phyloP scores from a whole-genome alignment of 2,888 invertebrate species.

The Rugalucina vietnamica region DNA sequence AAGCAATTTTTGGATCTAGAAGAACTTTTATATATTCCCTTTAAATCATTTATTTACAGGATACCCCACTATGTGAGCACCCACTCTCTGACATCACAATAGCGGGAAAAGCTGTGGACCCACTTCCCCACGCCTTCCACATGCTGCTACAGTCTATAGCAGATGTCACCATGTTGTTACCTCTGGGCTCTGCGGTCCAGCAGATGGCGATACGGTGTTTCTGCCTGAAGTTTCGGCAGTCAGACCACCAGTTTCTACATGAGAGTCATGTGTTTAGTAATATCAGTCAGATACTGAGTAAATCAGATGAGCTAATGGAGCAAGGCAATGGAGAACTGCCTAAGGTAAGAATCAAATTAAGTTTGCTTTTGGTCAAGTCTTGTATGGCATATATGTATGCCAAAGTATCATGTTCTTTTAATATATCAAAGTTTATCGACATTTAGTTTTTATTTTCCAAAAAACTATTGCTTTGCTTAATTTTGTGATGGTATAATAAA shows the following conservation, averaged over 20 bases:
- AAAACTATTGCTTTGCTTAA: too few relatives aligned
- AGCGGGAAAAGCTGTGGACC: slow-evolving; percentile 85
- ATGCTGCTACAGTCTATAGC: slow-evolving; percentile 95
- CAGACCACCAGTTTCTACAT: slow-evolving; percentile 96
- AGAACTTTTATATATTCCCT: too few relatives aligned
- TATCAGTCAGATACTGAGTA: slow-evolving; percentile 96
- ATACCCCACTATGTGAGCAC: slow-evolving; percentile 88
- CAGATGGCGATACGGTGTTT: slow-evolving; percentile 97
- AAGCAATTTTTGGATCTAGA: too few relatives aligned
- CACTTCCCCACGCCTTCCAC: slow-evolving; percentile 91
- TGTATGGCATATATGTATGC: too few relatives aligned
- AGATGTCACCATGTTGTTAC: slow-evolving; percentile 94
- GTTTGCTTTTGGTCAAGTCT: not conserved
- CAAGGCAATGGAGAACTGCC: slow-evolving; percentile 66
- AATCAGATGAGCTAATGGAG: slow-evolving; percentile 89
- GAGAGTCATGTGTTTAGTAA: slow-evolving; percentile 97
- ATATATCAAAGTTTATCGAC: too few relatives aligned
- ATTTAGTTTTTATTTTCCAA: too few relatives aligned
- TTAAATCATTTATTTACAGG: too few relatives aligned
- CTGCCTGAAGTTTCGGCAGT: slow-evolving; percentile 94
- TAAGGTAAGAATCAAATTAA: slow-evolving; percentile 23
- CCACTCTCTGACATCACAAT: slow-evolving; percentile 92
- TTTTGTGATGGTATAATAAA: too few relatives aligned
- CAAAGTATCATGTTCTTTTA: too few relatives aligned
- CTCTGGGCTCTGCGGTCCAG: slow-evolving; percentile 92